Evolutionary conservation across 2,888 invertebrate species (phyloP), one percentile per base, ranked within the genome.

Genomic region (Leptinotarsa peninsularis): DNA sequence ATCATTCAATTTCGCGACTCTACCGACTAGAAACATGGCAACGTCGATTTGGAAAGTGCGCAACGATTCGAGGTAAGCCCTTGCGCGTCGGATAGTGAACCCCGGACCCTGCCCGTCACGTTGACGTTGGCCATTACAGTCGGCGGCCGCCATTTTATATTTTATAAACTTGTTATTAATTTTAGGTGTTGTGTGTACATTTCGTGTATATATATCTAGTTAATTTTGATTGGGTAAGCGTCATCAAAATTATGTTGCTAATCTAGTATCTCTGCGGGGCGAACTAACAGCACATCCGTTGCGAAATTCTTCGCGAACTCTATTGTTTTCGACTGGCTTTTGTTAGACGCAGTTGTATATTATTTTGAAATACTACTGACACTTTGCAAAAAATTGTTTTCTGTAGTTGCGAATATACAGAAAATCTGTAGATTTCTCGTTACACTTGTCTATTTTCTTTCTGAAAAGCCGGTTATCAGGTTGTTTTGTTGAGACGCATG

Each of bases 81-180:
- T 91, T 93, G 93, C 93, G 94, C 94, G 93, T 93, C 92, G 91
- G 91, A 92, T 91, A 92, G 93, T 92, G 92, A 91, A 93, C 93
- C 93, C 93, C 83, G 82, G 79, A 79, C 76, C 78, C 74, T 76
- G 91, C 88, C 89, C 89, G 88, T 89, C 89, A 90, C 90, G 90
- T 90, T 90, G 90, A 90, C 90, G 90, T 89, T 88, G 85, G 81
- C 84, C 83, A 83, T 82, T 84, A 81, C 78, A 83, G 79, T 83
- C 80, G 80, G 81, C 82, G 83, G 84, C 85, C 86, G 87, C 87
- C 87, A 87, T 87, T 87, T 86, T 86, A 85, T 82, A 84, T 84
- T 85, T 84, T 83, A 82, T 82, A 82, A 82, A 83, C 82, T 84
- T 83, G 82, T 84, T 82, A 81, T 80, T 81, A 83, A 82, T 84